Evolutionary conservation across 2,113 vertebrate species (phyloP), one percentile per base, ranked within the genome.

Genomic region (Oceanodroma tethys): DNA sequence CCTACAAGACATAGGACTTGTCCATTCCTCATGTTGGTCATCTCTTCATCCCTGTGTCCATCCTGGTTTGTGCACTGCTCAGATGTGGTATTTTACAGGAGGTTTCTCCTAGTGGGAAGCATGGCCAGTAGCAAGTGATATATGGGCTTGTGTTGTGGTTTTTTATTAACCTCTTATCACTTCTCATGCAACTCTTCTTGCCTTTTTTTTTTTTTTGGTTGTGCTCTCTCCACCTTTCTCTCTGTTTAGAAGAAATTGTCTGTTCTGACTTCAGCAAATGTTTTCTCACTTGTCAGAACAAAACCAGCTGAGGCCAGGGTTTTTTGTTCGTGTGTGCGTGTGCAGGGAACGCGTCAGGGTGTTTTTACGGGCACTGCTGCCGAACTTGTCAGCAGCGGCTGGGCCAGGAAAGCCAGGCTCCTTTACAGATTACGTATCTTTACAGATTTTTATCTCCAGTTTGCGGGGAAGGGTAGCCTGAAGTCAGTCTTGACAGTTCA

Each of bases 241-340:
- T 79, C 47, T 62, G 21, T 86, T 82, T n/a, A 32, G 83, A 86
- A 89, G 72, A 67, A 89, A 12, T 86, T 89, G 47, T 70, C 82
- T 62, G 67, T 66, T 91, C 42, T 0, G 12, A n/a, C 71, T 96
- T 73, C 62, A 73, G 82, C 86, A 90, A 88, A 86, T 53, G 52
- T 93, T 95, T 94, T 91, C 88, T 94, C 10, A 6, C 80, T 94
- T 90, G 75, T 89, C 74, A 92, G 81, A 90, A 90, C 63, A 88
- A 93, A 93, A 88, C 40, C 67, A 83, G 78, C 79, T 80, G 95
- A 92, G 50, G 45, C 55, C 6, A 26, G 63, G 8, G 38, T 68
- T 75, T 81, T 88, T 74, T 45, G 20, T 38, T 76, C 7, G 0
- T 17, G 17, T 27, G 38, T 9, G 23, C 10, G 23, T 16, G n/a